Conservation (phyloP, 2,797 vertebrate genomes). For the Leptoclinus maculatus region DNA sequence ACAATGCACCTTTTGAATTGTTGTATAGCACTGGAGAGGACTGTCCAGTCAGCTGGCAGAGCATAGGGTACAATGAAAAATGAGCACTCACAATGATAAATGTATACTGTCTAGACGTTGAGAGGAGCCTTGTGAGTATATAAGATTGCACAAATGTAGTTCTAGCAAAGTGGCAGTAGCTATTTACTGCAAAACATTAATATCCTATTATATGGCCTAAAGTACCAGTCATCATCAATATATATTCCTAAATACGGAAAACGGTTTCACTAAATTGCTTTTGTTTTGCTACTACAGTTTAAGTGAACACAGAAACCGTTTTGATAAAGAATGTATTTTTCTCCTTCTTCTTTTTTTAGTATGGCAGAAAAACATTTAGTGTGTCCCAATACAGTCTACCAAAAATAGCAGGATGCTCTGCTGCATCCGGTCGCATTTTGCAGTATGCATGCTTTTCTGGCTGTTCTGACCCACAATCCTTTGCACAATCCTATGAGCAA, state of each 20-base stretch:
- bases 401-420: too few relatives aligned
- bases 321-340: too few relatives aligned
- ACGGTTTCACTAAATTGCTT: background rate
- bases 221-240: background rate
- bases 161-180: background rate
- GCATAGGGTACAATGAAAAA: conserved; percentile 27
- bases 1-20: conserved; percentile 15
- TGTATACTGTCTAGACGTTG: background rate
- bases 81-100: conserved; percentile 29
- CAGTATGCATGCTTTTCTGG: too few relatives aligned
- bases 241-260: background rate
- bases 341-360: too few relatives aligned
- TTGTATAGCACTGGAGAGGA: background rate
- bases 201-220: background rate
- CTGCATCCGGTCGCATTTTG: too few relatives aligned
- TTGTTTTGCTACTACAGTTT: background rate
- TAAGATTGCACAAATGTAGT: background rate
- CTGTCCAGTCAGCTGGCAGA: conserved; percentile 16
- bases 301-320: background rate
- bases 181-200: background rate
- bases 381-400: too few relatives aligned
- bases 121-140: background rate
- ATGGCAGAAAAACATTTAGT: too few relatives aligned
- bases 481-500: too few relatives aligned
- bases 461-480: too few relatives aligned